Evolutionary conservation across 2,888 invertebrate species (phyloP), one percentile per base, ranked within the genome.

Genomic region (Nomada fucata): DNA sequence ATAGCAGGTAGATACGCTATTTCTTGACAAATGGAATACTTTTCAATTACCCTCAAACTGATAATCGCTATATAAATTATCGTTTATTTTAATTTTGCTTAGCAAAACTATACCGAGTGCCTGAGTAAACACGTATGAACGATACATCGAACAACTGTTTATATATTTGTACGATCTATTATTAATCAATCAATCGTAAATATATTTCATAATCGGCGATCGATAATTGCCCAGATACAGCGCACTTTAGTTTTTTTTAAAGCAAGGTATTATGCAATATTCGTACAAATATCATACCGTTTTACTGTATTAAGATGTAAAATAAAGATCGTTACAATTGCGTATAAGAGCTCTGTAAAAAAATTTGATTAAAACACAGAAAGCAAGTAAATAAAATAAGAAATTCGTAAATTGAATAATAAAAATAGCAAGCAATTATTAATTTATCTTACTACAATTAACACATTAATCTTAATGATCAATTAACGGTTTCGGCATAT

Each of bases 401-500:
- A 67, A 61, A n/a, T 57, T 36, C 53, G 20, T 42, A 60, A 53
- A 67, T 76, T n/a, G 23, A 50, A 59, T 29, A 20, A 2, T 47
- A 36, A 36, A 55, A 59, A 20, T 65, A 5, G 20, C 18, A 53
- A 26, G 15, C n/a, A 15, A 9, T 20, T 36, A 55, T 55, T 71
- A 42, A 57, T 63, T 72, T 42, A 4, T 61, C 47, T 63, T 55
- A 61, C 36, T 44, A 73, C 59, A 20, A 59, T 52, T 52, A 76
- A 67, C 60, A 44, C 44, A 59, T 60, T 53, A 57, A 36, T 59
- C 23, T 64, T 67, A 75, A 61, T 53, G 44, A 67, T 23, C 65
- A 68, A 78, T 61, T 76, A 78, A 76, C 50, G 67, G 53, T 67
- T 36, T 65, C 36, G 55, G 44, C 36, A n/a, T 15, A 57, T 23